Percentiles rank a stretch among this genome's conserved stretches.
These are phyloP conservation scores for Anthopleura xanthogrammica DNA, from an alignment of 92 coral and sea anemone species.

Conservation along the genomic window DNA sequence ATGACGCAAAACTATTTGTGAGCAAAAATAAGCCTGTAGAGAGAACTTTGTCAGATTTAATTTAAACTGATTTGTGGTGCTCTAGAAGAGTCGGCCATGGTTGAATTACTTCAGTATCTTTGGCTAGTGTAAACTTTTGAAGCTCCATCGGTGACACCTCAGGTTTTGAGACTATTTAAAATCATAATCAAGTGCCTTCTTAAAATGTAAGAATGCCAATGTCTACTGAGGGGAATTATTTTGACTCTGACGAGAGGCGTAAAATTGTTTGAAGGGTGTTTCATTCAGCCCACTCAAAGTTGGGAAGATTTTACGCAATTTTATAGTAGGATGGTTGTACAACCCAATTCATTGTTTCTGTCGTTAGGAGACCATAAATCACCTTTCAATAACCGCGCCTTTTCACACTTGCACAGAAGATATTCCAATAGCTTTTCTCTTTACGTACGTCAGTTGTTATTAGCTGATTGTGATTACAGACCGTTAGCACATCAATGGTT, in stretches of 20 bases:
- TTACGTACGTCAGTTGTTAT: conserved; percentile 1
- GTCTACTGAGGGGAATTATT: too few relatives aligned
- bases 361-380: conserved; percentile 36
- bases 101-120: background rate
- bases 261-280: background rate
- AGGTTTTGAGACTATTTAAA: background rate
- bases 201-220: too few relatives aligned
- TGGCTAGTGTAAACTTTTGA: background rate
- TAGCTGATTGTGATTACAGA: conserved; percentile 30
- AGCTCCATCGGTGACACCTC: background rate
- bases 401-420: conserved; percentile 32
- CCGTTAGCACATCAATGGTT: conserved; percentile 30
- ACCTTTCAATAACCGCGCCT: conserved; percentile 23
- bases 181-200: background rate
- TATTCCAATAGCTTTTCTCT: conserved; percentile 16
- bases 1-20: background rate
- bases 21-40: background rate
- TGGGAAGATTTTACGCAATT: background rate
- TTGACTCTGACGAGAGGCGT: too few relatives aligned
- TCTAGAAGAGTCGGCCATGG: background rate
- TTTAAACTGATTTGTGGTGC: background rate
- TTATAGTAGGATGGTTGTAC: background rate
- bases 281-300: background rate
- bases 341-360: background rate
- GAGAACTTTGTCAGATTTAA: background rate